Percentiles rank a stretch among this genome's conserved stretches.
phyloP scores from a whole-genome alignment of 2,113 vertebrate genomes.

The Lophius piscatorius region DNA sequence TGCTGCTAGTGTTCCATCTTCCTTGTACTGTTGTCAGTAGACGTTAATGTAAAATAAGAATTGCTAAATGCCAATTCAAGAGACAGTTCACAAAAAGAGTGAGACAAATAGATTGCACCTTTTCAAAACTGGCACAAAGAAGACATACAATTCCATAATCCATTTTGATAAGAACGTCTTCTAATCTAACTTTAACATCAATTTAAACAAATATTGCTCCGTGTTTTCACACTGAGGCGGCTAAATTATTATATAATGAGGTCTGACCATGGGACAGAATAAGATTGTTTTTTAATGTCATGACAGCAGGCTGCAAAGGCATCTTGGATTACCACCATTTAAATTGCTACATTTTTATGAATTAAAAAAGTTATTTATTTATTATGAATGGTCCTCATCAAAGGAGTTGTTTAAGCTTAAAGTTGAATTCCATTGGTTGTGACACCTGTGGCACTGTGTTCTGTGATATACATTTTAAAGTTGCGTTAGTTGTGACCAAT shows the following conservation, averaged over 20 bases:
- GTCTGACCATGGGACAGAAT: conserved; percentile 27
- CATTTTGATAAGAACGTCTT: conserved; percentile 39
- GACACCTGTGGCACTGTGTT: too few species aligned
- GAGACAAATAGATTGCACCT: conserved; percentile 9
- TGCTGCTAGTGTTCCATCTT: background rate
- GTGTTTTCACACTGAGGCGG: conserved; percentile 30
- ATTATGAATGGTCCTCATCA: too few species aligned
- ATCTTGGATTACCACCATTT: conserved; percentile 12
- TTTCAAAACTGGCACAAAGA: conserved; percentile 48
- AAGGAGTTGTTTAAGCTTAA: too few species aligned
- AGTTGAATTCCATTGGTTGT: too few species aligned
- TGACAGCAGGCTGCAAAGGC: conserved; percentile 19
- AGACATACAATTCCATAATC: conserved; percentile 26
- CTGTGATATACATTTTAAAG: too few species aligned
- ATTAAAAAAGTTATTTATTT: too few species aligned
- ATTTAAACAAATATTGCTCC: conserved; percentile 40
- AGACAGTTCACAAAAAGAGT: conserved; percentile 29
- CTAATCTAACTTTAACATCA: conserved; percentile 43
- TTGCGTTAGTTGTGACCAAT: too few species aligned
- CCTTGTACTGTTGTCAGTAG: background rate
- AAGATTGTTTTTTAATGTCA: too few species aligned
- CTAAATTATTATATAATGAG: conserved; percentile 27
- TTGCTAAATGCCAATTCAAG: conserved; percentile 6
- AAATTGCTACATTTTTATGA: too few species aligned
- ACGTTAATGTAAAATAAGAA: conserved; percentile 16